Conservation (phyloP, 2,888 invertebrate species). For the Amphipoea oculea region DNA sequence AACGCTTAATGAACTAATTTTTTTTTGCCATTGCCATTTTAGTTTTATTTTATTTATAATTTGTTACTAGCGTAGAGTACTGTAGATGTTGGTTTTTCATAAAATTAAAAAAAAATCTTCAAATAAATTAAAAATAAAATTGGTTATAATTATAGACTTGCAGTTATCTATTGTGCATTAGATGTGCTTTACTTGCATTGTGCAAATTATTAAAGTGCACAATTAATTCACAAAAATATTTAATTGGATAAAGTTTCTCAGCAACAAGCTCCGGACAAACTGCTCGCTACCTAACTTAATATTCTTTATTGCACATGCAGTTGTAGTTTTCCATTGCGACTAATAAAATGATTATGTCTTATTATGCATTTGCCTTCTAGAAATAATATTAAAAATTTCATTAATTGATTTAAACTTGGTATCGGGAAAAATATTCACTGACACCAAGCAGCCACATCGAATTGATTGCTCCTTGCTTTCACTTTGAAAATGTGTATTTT, state of each 20-base stretch:
- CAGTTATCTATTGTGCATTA: neutral
- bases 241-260: neutral
- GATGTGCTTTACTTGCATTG: neutral
- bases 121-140: neutral
- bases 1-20: neutral
- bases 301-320: conserved; percentile 14
- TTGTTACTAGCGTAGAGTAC: neutral
- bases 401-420: neutral
- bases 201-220: neutral
- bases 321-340: neutral
- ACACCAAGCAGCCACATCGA: neutral
- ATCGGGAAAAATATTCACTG: neutral
- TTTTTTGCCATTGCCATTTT: conserved; percentile 3
- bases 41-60: conserved; percentile 8
- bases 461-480: neutral
- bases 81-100: neutral
- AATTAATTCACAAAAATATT: neutral
- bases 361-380: neutral
- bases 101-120: neutral
- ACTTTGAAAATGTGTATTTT: neutral
- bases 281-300: neutral
- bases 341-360: neutral
- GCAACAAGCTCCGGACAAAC: neutral
- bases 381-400: neutral
- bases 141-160: neutral